Evolutionary conservation across 2,888 invertebrate genomes (phyloP), one percentile per base, ranked within the genome.

Genomic region (Meliscaeva auricollis): DNA sequence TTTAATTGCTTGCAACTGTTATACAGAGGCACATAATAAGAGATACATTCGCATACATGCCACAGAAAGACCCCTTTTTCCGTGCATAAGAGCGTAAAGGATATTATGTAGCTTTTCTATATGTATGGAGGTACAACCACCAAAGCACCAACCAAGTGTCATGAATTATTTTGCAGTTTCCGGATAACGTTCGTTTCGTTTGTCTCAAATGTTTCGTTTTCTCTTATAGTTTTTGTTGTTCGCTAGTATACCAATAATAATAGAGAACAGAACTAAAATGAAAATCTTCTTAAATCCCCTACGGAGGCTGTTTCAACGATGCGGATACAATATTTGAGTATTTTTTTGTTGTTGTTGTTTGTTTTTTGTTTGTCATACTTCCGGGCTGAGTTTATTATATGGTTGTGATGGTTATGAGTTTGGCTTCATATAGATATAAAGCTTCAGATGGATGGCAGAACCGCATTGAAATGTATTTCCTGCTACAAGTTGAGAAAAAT

Each of bases 141-240:
- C 38, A 38, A 13, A 38, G 22, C n/a, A 41, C 41, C 66, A 32
- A 50, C 35, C 35, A 22, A 66, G 44, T 82, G 73, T 56, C 69
- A 69, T 83, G 69, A 74, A 79, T 74, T 74, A 83, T 79, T 83
- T 74, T 44, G 7, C 20, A 56, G 56, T 66, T 74, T 69, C 20
- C 41, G 44, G 41, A 11, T 44, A 54, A 46, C 17, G 30, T 64
- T 64, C 32, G 44, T 26, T 46, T 48, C 44, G 22, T 30, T 48
- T 56, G 52, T 52, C 11, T 35, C 20, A 35, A 77, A 66, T 68
- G 46, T 62, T 69, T 69, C 72, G 30, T 66, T 54, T 9, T 41
- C 13, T n/a, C 13, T 9, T 13, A 35, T 3, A 13, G 38, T 38
- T 26, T 26, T 26, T 26, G 26, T 50, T n/a, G n/a, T n/a, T n/a